Evolutionary conservation across 92 coral and sea anemone genomes (phyloP).

Genomic region (Pocillopora meandrina): DNA sequence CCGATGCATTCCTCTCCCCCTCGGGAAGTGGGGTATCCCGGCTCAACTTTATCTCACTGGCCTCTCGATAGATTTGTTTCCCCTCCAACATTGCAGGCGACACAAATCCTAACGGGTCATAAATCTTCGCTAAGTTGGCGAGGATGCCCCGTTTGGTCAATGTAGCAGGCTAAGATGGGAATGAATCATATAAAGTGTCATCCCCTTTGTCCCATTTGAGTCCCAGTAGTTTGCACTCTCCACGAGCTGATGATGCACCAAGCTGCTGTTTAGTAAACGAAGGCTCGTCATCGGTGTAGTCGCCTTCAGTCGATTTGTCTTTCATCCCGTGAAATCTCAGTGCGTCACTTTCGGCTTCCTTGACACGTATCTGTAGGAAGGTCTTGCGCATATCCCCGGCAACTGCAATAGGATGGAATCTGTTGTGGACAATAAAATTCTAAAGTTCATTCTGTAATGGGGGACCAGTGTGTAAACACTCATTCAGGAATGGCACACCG

Average conservation of each 20-base stretch:
- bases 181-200: constrained; percentile 40
- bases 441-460: constrained; percentile 57
- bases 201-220: constrained; percentile 42
- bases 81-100: constrained; percentile 49
- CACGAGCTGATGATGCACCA: constrained; percentile 1
- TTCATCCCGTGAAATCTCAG: constrained; percentile 60
- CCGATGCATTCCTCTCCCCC: constrained; percentile 27
- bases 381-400: constrained; percentile 50
- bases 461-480: constrained; percentile 64
- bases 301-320: constrained; percentile 35
- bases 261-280: constrained; percentile 46
- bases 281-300: constrained; percentile 20
- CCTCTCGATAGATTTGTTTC: constrained; percentile 37
- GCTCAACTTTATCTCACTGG: constrained; percentile 26
- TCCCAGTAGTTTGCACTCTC: constrained; percentile 42
- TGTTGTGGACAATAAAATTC: constrained; percentile 52
- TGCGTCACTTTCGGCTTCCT: constrained; percentile 60
- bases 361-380: constrained; percentile 57
- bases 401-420: constrained; percentile 56
- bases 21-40: constrained; percentile 47
- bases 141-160: constrained; percentile 28
- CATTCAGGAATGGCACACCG: constrained; percentile 62
- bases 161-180: constrained; percentile 6
- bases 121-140: constrained; percentile 37
- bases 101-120: constrained; percentile 46